Evolutionary conservation across 2,888 invertebrate genomes (phyloP).

Genomic region (Caenorhabditis macrosperma): DNA sequence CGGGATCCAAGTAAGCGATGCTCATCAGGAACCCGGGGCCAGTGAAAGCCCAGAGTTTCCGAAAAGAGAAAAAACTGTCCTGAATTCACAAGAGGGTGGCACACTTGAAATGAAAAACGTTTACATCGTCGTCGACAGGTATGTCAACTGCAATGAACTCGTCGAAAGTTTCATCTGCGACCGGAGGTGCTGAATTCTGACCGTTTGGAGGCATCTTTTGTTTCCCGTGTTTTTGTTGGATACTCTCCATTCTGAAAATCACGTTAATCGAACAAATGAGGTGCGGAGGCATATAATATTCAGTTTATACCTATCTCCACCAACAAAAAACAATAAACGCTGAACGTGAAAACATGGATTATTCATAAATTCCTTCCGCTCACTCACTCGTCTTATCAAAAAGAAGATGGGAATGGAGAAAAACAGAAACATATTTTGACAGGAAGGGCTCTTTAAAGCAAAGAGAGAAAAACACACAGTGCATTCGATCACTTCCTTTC

Average conservation of each 20-base stretch:
- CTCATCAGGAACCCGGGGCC: slow-evolving; percentile 95
- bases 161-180: slow-evolving; percentile 22
- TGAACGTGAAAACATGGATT: not conserved
- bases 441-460: too few species aligned
- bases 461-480: too few species aligned
- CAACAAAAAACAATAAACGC: not conserved
- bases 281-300: too few species aligned
- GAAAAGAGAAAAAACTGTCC: slow-evolving; percentile 86
- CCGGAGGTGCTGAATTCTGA: not conserved
- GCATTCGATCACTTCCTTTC: too few species aligned
- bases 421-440: not conserved
- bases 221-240: too few species aligned
- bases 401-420: not conserved
- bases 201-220: too few species aligned
- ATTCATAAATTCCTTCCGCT: not conserved
- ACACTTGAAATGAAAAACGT: not conserved
- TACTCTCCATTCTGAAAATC: not conserved
- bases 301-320: not conserved
- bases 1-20: slow-evolving; percentile 93
- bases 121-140: slow-evolving; percentile 50
- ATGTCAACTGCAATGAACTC: slow-evolving; percentile 48
- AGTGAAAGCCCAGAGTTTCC: slow-evolving; percentile 92
- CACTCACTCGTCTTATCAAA: not conserved
- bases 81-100: too few species aligned
- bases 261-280: too few species aligned